Evolutionary conservation across 2,113 vertebrate genomes (phyloP).

Genomic region (Odobenus rosmarus): DNA sequence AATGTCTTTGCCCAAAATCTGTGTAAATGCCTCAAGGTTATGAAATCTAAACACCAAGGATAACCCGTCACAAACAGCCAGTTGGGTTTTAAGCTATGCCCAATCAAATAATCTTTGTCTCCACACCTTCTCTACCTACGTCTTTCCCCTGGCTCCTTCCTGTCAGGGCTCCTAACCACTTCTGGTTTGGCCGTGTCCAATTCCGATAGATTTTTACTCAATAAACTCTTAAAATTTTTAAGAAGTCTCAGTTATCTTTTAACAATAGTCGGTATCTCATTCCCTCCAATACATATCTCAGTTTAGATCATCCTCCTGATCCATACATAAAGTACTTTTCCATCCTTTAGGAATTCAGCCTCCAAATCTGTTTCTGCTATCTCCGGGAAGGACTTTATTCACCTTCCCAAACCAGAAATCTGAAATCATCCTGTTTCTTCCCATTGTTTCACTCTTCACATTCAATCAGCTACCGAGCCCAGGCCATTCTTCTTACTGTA

Average conservation of each 20-base stretch:
- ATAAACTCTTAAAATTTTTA: neutral
- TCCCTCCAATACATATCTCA: neutral
- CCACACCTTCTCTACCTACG: neutral
- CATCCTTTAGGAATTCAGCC: neutral
- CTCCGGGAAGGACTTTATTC: neutral
- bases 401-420: neutral
- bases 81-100: neutral
- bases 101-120: conserved; percentile 8
- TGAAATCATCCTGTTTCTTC: neutral
- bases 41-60: neutral
- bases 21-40: neutral
- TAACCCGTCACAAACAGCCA: neutral
- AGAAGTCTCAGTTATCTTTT: neutral
- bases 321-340: neutral
- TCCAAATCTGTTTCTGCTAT: neutral
- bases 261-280: neutral
- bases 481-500: neutral
- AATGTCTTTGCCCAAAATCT: neutral
- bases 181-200: neutral
- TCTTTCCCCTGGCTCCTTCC: neutral
- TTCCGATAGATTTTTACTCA: neutral
- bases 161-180: neutral
- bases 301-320: neutral
- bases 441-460: neutral
- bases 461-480: neutral